Conservation (phyloP, 2,888 invertebrate species). For the Rotaria sp. region DNA sequence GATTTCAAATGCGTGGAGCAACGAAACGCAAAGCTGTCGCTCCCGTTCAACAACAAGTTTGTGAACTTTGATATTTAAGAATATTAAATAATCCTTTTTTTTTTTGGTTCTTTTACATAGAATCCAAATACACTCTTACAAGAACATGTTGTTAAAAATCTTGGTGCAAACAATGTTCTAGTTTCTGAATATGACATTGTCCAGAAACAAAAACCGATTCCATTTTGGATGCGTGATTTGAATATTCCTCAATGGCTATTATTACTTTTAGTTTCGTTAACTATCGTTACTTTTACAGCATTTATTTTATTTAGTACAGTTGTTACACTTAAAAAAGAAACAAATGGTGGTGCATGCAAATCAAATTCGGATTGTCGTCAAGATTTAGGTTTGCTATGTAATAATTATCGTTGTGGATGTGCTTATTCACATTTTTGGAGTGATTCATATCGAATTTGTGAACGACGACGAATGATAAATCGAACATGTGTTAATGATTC, state of each 20-base stretch:
- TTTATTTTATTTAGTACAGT: neutral
- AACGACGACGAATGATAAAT: conserved; percentile 17
- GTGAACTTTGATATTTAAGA: neutral
- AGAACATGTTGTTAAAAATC: neutral
- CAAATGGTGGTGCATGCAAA: neutral
- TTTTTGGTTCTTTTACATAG: neutral
- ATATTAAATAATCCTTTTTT: no score
- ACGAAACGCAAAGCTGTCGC: neutral
- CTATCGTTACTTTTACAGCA: neutral
- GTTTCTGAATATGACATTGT: neutral
- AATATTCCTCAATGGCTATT: conserved; percentile 5
- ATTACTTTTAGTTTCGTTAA: neutral
- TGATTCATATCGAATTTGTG: neutral
- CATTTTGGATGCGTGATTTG: neutral
- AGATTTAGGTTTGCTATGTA: conserved; percentile 9
- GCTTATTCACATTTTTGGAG: conserved; percentile 30
- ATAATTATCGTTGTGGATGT: conserved; percentile 26
- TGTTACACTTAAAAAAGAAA: neutral
- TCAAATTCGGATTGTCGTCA: neutral
- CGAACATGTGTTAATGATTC: conserved; percentile 3
- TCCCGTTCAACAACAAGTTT: neutral
- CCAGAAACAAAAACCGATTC: neutral
- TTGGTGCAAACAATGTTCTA: neutral
- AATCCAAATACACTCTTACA: neutral
- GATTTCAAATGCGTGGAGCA: neutral